Evolutionary conservation across 2,888 invertebrate species (phyloP), one percentile per base, ranked within the genome.

Genomic region (Drosophila prolongata): DNA sequence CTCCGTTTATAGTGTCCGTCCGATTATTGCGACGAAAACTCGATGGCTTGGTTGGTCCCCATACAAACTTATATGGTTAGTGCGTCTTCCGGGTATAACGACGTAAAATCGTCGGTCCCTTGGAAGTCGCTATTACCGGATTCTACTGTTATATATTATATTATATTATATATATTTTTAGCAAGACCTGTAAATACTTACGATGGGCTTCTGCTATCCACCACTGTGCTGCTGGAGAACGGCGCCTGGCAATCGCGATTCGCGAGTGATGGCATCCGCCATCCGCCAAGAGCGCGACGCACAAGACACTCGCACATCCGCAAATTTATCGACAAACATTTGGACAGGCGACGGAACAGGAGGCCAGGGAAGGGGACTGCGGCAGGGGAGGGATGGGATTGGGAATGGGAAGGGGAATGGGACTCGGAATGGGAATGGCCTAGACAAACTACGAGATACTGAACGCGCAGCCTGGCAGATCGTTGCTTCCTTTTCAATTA

Each of bases 401-500:
- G 3, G 56, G 34, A 6, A 14, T 13, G 35, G 67, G 43, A 30
- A 37, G 24, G 70, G 70, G 72, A 68, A 64, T 56, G 59, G 66
- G 74, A 70, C 19, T 19, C 13, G 14, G 30, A 10, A n/a, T 64
- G 67, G 66, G 30, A 30, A 19, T 30, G 30, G 70, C 72, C 73
- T 79, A 81, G 79, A 78, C 71, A 78, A 80, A 77, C 75, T 71
- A 67, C 71, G 46, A 50, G 49, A 62, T 64, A 49, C 60, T 8
- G 40, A 47, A 59, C 38, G 43, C 53, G 60, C 56, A 43, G 56
- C 56, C 66, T 67, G 74, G 79, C 67, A 72, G 88, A 89, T 90
- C 90, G 84, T 82, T 87, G 88, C 83, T 89, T 89, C 90, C 90
- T 90, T 89, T 90, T 90, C 89, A 90, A 90, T 89, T 89, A 90